Evolutionary conservation across 2,113 vertebrate species (phyloP).

Genomic region (Brienomyrus longianalis): DNA sequence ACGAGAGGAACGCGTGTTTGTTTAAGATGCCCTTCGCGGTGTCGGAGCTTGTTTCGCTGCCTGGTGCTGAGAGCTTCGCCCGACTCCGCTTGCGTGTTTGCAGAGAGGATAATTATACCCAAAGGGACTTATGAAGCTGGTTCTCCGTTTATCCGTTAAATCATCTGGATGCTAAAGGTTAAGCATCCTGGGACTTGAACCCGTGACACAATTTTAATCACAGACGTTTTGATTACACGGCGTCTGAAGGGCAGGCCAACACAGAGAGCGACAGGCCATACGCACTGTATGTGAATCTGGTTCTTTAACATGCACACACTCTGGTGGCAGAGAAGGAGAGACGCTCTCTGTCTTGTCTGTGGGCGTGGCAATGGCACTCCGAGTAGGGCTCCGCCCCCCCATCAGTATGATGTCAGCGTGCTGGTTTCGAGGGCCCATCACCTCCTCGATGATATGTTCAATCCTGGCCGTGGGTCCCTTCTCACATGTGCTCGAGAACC

Average conservation of each 20-base stretch:
- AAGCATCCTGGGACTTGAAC: background rate
- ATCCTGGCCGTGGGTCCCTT: too few species aligned
- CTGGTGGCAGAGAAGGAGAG: background rate
- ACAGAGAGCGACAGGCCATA: background rate
- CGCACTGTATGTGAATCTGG: background rate
- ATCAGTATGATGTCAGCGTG: background rate
- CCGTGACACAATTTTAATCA: background rate
- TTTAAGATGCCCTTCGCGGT: background rate
- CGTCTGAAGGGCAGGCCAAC: background rate
- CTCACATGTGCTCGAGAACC: background rate
- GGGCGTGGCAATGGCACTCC: background rate
- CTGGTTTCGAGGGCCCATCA: background rate
- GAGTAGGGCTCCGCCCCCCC: background rate
- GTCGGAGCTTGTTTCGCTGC: background rate
- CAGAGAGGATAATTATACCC: background rate
- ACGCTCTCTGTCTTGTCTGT: background rate
- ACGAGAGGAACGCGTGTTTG: background rate
- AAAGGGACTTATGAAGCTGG: background rate
- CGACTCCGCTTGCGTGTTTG: background rate
- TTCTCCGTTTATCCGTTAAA: background rate
- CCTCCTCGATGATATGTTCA: too few species aligned
- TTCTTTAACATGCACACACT: background rate
- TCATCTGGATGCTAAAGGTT: constrained; percentile 4
- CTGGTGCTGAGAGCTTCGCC: background rate
- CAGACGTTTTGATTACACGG: background rate